Conservation (phyloP, 2,113 vertebrate genomes). For the Coregonus clupeaformis region DNA sequence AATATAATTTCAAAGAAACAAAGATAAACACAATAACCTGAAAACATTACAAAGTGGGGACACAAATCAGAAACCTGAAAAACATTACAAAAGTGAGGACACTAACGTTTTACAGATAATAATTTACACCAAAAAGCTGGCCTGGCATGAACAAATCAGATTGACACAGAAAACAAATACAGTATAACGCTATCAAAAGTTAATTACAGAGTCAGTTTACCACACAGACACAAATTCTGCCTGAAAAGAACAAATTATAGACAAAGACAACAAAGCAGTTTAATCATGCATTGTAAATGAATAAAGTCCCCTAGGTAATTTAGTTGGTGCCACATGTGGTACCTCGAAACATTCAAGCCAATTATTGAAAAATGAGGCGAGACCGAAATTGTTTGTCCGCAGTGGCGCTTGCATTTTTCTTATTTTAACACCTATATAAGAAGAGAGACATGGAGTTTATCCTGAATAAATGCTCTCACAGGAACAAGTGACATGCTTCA, state of each 20-base stretch:
- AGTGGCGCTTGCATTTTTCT: background rate
- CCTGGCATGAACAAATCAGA: background rate
- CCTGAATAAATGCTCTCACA: background rate
- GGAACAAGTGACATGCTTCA: background rate
- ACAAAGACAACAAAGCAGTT: background rate
- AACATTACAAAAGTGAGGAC: too few species aligned
- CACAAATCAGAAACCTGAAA: too few species aligned
- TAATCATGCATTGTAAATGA: background rate
- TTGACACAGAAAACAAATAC: background rate
- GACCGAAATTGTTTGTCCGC: background rate
- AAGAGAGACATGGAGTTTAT: background rate
- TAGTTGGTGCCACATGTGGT: background rate
- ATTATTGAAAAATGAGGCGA: background rate
- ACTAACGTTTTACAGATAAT: too few species aligned
- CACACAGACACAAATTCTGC: background rate
- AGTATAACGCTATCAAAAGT: background rate
- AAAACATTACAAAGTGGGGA: background rate
- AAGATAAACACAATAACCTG: background rate
- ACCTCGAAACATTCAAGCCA: background rate
- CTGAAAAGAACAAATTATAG: background rate
- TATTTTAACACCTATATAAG: background rate
- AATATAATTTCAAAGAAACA: background rate
- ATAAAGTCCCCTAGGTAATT: background rate
- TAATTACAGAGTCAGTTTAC: background rate
- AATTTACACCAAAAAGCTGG: too few species aligned